Evolutionary conservation across 2,888 invertebrate species (phyloP).

Genomic region (Nephrotoma guestfalica): DNA sequence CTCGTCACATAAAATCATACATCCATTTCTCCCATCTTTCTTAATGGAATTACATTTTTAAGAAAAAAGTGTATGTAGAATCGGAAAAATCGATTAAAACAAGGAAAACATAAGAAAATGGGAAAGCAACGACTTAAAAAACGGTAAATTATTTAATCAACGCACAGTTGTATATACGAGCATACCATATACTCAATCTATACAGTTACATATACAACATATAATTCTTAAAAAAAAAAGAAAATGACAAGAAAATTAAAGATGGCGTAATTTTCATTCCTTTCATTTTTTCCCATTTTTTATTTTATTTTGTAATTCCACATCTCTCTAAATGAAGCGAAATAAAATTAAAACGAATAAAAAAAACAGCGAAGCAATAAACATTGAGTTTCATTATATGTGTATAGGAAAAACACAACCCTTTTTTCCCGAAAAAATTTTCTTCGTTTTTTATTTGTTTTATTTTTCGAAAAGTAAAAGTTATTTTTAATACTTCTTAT

Average conservation of each 20-base stretch:
- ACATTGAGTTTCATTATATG: neutral
- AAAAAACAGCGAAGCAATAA: neutral
- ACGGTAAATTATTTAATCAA: constrained; percentile 3
- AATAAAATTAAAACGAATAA: neutral
- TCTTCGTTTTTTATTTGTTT: neutral
- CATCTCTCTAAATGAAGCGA: neutral
- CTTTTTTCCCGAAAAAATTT: neutral
- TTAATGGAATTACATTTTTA: neutral
- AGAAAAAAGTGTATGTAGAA: neutral
- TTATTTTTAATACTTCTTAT: neutral
- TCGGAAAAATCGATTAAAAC: neutral
- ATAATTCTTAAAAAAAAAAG: neutral
- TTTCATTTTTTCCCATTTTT: neutral
- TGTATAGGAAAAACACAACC: neutral
- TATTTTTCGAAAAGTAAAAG: neutral
- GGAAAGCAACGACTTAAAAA: neutral
- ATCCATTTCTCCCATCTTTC: neutral
- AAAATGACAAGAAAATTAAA: constrained; percentile 4
- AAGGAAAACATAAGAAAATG: neutral
- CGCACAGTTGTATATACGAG: neutral
- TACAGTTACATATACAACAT: neutral
- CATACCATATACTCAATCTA: neutral
- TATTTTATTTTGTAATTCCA: neutral
- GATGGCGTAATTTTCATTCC: constrained; percentile 2
- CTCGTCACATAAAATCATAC: neutral